Conservation (phyloP, 2,888 invertebrate genomes). For the Seladonia tumulorum region DNA sequence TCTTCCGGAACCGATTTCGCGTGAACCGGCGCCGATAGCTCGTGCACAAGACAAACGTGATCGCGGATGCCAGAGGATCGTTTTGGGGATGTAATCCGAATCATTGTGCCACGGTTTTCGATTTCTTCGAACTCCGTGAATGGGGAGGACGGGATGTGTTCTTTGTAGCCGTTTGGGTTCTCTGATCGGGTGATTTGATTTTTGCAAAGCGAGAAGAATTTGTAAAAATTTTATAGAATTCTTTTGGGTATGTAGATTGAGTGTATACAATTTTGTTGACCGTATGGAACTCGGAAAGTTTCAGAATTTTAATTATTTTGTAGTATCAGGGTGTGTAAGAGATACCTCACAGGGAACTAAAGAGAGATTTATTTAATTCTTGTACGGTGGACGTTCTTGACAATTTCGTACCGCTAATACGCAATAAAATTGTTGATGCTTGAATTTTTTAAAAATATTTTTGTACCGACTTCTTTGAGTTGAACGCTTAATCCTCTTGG, state of each 20-base stretch:
- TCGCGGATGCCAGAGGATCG: not conserved
- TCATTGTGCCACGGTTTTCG: not conserved
- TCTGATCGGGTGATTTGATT: not conserved
- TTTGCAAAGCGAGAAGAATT: not conserved
- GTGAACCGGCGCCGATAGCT: slow-evolving; percentile 11
- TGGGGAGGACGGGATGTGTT: not conserved
- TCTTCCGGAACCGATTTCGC: slow-evolving; percentile 45
- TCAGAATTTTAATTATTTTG: too few species aligned
- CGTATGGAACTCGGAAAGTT: too few species aligned
- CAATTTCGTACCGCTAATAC: too few species aligned
- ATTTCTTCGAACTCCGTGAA: not conserved
- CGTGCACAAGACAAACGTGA: not conserved
- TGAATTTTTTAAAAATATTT: too few species aligned
- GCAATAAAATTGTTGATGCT: too few species aligned
- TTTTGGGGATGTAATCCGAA: not conserved
- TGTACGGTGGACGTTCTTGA: too few species aligned
- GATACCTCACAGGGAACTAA: too few species aligned
- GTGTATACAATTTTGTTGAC: too few species aligned
- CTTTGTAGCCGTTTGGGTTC: not conserved
- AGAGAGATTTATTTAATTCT: too few species aligned
- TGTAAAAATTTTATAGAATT: not conserved
- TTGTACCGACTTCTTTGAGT: too few species aligned
- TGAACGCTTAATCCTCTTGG: too few species aligned
- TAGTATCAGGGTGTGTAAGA: too few species aligned
- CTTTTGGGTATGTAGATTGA: not conserved